A percentile compares a stretch with the other conserved stretches of the same genome.
Evolutionary conservation across 2,113 vertebrate genomes (phyloP).

Genomic region (Clarias gariepinus): DNA sequence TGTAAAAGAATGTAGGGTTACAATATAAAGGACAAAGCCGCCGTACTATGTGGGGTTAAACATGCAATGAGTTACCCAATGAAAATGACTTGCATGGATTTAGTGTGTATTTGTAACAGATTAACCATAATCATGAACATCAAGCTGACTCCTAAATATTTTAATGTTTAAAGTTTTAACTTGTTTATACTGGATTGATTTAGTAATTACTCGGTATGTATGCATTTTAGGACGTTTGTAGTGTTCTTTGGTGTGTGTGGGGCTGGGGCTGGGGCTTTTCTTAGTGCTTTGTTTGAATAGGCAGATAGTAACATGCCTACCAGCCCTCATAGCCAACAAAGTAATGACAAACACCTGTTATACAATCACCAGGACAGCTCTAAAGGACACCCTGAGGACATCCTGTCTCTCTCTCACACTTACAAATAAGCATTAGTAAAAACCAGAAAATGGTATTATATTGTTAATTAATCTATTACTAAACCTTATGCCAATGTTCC

Average conservation of each 20-base stretch:
- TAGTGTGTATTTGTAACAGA: background rate
- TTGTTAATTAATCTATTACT: background rate
- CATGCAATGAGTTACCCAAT: background rate
- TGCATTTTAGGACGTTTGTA: background rate
- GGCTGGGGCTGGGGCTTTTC: conserved; percentile 53
- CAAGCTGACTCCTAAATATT: background rate
- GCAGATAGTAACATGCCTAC: conserved; percentile 41
- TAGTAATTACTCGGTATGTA: background rate
- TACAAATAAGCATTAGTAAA: background rate
- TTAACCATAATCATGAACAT: background rate
- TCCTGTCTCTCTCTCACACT: conserved; percentile 1
- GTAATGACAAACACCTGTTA: conserved; percentile 70
- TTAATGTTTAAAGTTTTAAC: background rate
- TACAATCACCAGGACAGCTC: conserved; percentile 36
- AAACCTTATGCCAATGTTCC: background rate
- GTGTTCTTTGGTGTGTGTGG: background rate
- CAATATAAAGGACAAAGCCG: background rate
- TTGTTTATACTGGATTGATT: background rate
- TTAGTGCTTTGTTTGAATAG: conserved; percentile 63
- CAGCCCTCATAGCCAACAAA: conserved; percentile 47
- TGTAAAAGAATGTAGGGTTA: background rate
- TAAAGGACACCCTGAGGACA: conserved; percentile 62
- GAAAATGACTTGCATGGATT: conserved; percentile 6
- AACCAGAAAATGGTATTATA: background rate
- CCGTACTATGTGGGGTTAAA: background rate